Conservation (phyloP, 2,797 vertebrate genomes). For the Apodemus agrarius region DNA sequence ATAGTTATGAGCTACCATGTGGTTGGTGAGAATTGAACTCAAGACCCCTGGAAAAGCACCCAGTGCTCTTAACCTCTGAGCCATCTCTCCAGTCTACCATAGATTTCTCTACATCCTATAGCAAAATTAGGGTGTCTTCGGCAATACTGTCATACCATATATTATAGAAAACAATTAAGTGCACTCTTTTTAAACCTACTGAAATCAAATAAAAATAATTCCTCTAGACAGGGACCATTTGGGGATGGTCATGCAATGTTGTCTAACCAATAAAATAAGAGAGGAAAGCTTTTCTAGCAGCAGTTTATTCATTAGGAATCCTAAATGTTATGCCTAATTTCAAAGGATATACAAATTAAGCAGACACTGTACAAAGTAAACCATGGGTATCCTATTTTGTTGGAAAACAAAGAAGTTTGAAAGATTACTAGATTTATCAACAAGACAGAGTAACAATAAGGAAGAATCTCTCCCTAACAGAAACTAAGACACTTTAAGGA, state of each 20-base stretch:
- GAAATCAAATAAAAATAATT: not conserved
- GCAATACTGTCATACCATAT: not conserved
- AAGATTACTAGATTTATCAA: conserved; percentile 29
- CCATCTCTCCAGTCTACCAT: not conserved
- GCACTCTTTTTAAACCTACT: not conserved
- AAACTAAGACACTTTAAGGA: not conserved
- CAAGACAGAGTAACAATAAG: not conserved
- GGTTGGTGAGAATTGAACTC: not conserved
- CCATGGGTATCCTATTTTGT: not conserved
- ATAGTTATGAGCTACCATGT: not conserved
- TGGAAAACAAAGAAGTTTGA: conserved; percentile 13
- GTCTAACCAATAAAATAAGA: conserved; percentile 38
- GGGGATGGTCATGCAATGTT: not conserved
- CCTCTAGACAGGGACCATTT: conserved; percentile 2
- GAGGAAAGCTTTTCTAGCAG: not conserved
- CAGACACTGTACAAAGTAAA: conserved; percentile 2
- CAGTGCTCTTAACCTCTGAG: not conserved
- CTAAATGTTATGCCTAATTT: conserved; percentile 32
- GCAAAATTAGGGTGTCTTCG: not conserved
- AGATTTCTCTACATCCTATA: not conserved
- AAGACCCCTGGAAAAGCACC: not conserved
- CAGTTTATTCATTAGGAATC: conserved; percentile 14
- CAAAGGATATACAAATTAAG: not conserved
- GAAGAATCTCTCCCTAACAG: not conserved
- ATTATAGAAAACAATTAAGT: not conserved